A percentile compares a stretch with the other conserved stretches of the same genome.
These are phyloP conservation scores for Crotalus helleri DNA, from an alignment of 2,113 vertebrate genomes.

Conservation along the genomic window DNA sequence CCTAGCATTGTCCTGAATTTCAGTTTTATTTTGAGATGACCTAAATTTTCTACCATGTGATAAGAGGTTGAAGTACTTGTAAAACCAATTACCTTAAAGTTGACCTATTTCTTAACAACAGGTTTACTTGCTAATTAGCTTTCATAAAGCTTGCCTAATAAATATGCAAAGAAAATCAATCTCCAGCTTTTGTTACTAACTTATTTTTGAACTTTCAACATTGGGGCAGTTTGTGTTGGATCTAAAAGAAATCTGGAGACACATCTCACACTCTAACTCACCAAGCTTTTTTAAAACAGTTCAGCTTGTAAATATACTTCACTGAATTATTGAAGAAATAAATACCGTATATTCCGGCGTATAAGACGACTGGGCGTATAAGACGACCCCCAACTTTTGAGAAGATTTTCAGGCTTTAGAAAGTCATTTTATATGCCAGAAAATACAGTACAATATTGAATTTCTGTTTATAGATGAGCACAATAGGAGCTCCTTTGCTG, in stretches of 20 bases:
- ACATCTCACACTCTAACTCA: neutral
- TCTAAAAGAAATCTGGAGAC: accelerated
- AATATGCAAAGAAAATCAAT: neutral
- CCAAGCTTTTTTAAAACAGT: neutral
- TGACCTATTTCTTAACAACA: neutral
- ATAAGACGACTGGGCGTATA: too few relatives aligned
- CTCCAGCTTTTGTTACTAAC: neutral
- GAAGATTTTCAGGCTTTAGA: too few relatives aligned
- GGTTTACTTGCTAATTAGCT: neutral
- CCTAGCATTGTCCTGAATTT: neutral
- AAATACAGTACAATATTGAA: too few relatives aligned
- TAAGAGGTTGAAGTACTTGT: neutral
- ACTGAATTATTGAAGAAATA: neutral
- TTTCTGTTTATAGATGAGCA: too few relatives aligned
- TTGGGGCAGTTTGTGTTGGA: neutral
- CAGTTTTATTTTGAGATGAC: conserved; percentile 1
- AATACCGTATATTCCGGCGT: too few relatives aligned
- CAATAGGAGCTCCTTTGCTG: too few relatives aligned
- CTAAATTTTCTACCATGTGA: conserved; percentile 13
- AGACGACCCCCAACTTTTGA: too few relatives aligned
- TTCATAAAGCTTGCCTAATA: neutral
- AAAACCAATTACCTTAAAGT: conserved; percentile 14
- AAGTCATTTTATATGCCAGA: too few relatives aligned
- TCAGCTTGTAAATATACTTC: neutral
- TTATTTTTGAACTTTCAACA: neutral